Percentiles rank a stretch among this genome's conserved stretches.
phyloP scores from a whole-genome alignment of 2,888 invertebrate genomes.

The Smittia aterrima region DNA sequence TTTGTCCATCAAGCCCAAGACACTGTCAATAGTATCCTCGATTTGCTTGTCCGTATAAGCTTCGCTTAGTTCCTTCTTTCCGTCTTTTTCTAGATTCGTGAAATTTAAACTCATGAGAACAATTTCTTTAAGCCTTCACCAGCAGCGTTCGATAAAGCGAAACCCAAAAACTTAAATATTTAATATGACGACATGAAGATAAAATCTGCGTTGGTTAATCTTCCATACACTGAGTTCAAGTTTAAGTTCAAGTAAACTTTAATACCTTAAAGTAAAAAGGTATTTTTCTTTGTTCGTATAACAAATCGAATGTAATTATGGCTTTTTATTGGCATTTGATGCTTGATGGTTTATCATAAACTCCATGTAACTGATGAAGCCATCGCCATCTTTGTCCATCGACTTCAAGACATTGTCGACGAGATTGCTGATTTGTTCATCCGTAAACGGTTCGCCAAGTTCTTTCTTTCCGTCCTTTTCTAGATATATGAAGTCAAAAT shows the following conservation, averaged over 20 bases:
- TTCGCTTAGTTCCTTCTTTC: conserved; percentile 10
- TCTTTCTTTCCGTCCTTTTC: conserved; percentile 37
- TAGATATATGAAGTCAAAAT: not conserved
- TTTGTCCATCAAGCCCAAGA: conserved; percentile 57
- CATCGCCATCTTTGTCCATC: conserved; percentile 61
- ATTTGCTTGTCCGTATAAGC: conserved; percentile 45
- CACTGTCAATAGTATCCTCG: conserved; percentile 53
- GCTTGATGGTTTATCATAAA: conserved; percentile 45
- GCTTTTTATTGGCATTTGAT: too few species aligned
- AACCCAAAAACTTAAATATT: not conserved
- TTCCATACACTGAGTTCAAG: not conserved
- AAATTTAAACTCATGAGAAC: not conserved
- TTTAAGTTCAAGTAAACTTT: not conserved
- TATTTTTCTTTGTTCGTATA: not conserved
- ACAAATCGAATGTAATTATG: not conserved
- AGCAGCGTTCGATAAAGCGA: too few species aligned
- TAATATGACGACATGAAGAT: conserved; percentile 42
- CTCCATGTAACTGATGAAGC: conserved; percentile 58
- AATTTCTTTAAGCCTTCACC: too few species aligned
- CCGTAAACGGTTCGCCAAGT: conserved; percentile 40
- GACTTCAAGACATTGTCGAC: conserved; percentile 57
- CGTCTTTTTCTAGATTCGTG: conserved; percentile 32
- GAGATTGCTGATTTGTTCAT: conserved; percentile 47
- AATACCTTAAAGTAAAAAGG: not conserved
- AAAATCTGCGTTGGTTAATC: not conserved